Base-by-base conservation (phyloP, 2,888 invertebrate genomes). In the Caenorhabditis zanzibari region DNA sequence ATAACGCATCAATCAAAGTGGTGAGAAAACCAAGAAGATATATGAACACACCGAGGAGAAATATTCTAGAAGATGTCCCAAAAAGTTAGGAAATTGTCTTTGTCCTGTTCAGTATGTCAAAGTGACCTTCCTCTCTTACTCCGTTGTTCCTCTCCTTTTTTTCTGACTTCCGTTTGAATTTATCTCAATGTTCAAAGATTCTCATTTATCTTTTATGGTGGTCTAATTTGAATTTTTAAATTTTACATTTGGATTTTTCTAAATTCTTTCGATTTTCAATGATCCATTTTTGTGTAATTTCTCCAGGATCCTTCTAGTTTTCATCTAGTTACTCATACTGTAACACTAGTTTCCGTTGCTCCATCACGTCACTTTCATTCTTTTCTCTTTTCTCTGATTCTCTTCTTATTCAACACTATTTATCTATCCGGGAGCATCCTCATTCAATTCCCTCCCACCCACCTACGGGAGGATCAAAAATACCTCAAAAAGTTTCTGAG, bases 401-500 rank as follows among this genome's bases (percentile, higher is more conserved):
- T 68, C 38, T 26, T 24, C 10, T 9, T 35, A 54, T 68, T 26
- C n/a, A 52, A 54, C 35, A 54, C 35, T 54, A 68, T 68, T 68
- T 68, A 41, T 14, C 26, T 26, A 19, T 41, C 41, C 47, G 54
- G 68, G 41, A 54, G 66, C 66, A 52, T 47, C 26, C 10, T 61
- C 41, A 24, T 44, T 54, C 54, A 38, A 63, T 63, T 44, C 38
- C 66, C 49, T 22, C 38, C 66, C 68, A 52, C 68, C 68, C 32
- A 52, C 66, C 41, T 35, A 22, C 41, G 61, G 26, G 16, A 28
- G 56, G 22, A 66, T 68, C 68, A 68, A 52, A 68, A 68, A 68
- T 68, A 68, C 38, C 38, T 52, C 54, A 26, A 52, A 26, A 54
- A 68, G 68, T 68, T 68, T 68, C 68, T 68, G 68, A 24, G 68